Evolutionary conservation across 1,140 invertebrate species (phyloP).

Genomic region (Notospermus geniculatus): DNA sequence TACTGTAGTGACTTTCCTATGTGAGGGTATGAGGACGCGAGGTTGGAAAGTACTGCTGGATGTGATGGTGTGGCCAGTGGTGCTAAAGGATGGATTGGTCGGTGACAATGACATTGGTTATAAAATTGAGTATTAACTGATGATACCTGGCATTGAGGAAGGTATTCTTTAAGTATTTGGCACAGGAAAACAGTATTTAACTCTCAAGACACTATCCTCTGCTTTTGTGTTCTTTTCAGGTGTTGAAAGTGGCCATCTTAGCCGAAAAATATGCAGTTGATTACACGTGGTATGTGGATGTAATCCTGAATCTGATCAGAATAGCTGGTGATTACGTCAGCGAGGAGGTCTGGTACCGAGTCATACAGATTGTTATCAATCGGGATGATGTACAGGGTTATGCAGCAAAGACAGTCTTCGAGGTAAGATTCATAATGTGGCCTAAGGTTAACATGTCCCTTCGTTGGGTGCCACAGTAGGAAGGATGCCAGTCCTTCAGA

Average conservation of each 20-base stretch:
- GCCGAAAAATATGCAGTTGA: conserved; percentile 99
- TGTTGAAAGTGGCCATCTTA: conserved; percentile 97
- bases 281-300: conserved; percentile 99
- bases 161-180: too few relatives aligned
- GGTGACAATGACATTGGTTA: too few relatives aligned
- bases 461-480: too few relatives aligned
- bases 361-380: conserved; percentile 99
- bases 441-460: background rate
- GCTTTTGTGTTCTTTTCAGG: conserved; percentile 47
- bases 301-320: conserved; percentile 97
- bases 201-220: background rate
- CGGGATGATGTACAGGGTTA: conserved; percentile 97
- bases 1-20: too few relatives aligned
- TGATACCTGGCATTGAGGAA: too few relatives aligned
- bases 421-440: conserved; percentile 64
- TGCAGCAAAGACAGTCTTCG: conserved; percentile 99
- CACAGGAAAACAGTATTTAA: too few relatives aligned
- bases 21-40: too few relatives aligned
- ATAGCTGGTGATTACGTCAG: conserved; percentile 99
- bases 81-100: too few relatives aligned
- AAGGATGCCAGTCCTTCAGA: too few relatives aligned
- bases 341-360: conserved; percentile 93
- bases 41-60: too few relatives aligned
- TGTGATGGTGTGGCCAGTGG: too few relatives aligned
- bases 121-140: too few relatives aligned